Conservation (phyloP, 1,140 invertebrate genomes). For the Notospermus geniculatus region DNA sequence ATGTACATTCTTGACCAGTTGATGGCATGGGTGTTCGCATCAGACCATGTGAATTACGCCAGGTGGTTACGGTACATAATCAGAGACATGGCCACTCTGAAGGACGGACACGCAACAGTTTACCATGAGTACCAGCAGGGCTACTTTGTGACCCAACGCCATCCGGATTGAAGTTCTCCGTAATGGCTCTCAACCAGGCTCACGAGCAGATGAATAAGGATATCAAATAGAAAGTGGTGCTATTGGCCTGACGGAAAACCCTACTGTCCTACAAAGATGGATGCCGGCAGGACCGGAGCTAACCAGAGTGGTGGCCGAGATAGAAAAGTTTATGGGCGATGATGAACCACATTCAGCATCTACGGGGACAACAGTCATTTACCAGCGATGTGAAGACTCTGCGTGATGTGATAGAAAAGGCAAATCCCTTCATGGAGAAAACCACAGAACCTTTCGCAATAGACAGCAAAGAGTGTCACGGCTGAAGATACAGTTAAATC, state of each 20-base stretch:
- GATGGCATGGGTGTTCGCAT: constrained; percentile 17
- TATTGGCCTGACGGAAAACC: constrained; percentile 30
- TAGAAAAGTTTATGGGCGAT: neutral
- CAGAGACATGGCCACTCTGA: constrained; percentile 17
- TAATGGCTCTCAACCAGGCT: constrained; percentile 20
- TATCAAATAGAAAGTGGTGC: constrained; percentile 28
- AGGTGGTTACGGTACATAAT: constrained; percentile 28
- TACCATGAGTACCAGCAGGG: constrained; percentile 3
- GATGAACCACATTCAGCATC: neutral
- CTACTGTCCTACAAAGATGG: constrained; percentile 22
- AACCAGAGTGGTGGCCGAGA: constrained; percentile 2
- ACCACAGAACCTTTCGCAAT: neutral
- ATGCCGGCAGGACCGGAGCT: constrained; percentile 28
- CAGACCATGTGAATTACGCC: constrained; percentile 27
- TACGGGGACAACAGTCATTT: neutral
- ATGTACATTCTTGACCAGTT: constrained; percentile 1
- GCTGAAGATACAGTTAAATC: constrained; percentile 13
- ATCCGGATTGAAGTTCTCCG: constrained; percentile 13
- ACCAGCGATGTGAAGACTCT: neutral
- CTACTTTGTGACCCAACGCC: too few species aligned
- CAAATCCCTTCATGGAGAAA: constrained; percentile 1
- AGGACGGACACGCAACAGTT: neutral
- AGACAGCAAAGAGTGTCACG: neutral
- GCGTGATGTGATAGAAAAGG: neutral
- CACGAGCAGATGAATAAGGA: too few species aligned